Base-by-base conservation (phyloP, 2,113 vertebrate species). In the Microcebus tavaratra region DNA sequence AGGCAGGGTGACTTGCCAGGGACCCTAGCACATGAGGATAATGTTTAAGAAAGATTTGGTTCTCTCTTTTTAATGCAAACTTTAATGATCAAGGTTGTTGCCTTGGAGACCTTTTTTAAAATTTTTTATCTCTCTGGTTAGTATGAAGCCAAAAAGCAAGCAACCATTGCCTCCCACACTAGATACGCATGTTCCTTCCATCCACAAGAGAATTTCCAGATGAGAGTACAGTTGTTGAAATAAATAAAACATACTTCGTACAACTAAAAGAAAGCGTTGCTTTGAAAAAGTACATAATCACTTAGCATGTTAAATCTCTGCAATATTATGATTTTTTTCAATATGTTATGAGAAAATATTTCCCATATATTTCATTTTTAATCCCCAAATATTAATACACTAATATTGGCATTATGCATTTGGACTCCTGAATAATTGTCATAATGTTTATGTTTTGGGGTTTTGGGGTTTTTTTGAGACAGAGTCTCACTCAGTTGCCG, bases 21-120 rank as follows among this genome's bases (percentile, higher is more conserved):
- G 9, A 90, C 25, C 2, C 55, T 79, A 53, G 87, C 48, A 80
- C 92, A 90, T 23, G 8, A 96, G 20, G 9, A 61, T 42, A 68
- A 79, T 27, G 13, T 83, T 73, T 57, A 65, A 73, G 21, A 25
- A 57, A 83, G 50, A 73, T 61, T 68, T 68, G 39, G 39, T 57
- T 97, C 50, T 83, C 73, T 87, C 45, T 45, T 90, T 76, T 94
- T 34, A 29, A 11, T n/a, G 42, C 34, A 90, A 94, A 87, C 29
- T 45, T 91, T 50, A 86, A 31, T 63, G 6, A 91, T n/a, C 15
- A 68, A 39, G 23, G 61, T 57, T n/a, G 45, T 81, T 81, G 18
- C 65, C 27, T 59, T 91, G 75, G 31, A 91, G 45, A 94, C 31
- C n/a, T 73, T 61, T 59, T 82, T 59, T 17, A 27, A 11, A 25